Evolutionary conservation across 1,140 invertebrate genomes (phyloP), one percentile per base, ranked within the genome.

Genomic region (Heliconius hewitsoni): DNA sequence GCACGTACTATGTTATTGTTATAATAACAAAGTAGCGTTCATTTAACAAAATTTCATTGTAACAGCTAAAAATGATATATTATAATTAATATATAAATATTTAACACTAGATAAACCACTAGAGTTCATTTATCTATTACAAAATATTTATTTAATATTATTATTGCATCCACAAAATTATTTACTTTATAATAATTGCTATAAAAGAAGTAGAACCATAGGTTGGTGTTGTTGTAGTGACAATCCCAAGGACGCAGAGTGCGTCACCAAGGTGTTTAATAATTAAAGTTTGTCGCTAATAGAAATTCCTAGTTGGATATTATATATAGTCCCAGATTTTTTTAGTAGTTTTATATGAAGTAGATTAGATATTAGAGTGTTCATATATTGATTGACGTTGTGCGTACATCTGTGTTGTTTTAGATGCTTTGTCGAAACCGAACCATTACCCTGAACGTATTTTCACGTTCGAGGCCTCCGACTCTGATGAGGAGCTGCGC

Each of bases 361-460:
- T 75, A 75, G 50, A 19, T 57, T 66, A 74, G 77, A 1, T 55
- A 37, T 73, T 80, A 78, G 78, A 52, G 76, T 81, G 39, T 81
- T 81, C 84, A 81, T 82, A 88, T 85, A 88, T 89, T 84, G 85
- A 93, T 91, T 92, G 88, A 91, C 85, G 88, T 91, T 90, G 87
- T 90, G 80, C 89, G 87, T 92, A 88, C 89, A 87, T 94, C 89
- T 91, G 92, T 94, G 91, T 93, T 94, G 91, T 94, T 94, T 89
- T 94, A 94, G 93, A 94, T 94, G 90, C 93, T 94, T 94, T 94
- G 91, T 93, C 93, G 90, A 93, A 94, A 93, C 88, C 91, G 86
- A 93, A 88, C 86, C 90, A 91, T 91, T 93, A 93, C 73, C 93
- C 92, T 82, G 93, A 94, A 88, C 91, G 92, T 84, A 90, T 93